phyloP scores from a whole-genome alignment of 2,888 invertebrate genomes.

The Ochlodes sylvanus region DNA sequence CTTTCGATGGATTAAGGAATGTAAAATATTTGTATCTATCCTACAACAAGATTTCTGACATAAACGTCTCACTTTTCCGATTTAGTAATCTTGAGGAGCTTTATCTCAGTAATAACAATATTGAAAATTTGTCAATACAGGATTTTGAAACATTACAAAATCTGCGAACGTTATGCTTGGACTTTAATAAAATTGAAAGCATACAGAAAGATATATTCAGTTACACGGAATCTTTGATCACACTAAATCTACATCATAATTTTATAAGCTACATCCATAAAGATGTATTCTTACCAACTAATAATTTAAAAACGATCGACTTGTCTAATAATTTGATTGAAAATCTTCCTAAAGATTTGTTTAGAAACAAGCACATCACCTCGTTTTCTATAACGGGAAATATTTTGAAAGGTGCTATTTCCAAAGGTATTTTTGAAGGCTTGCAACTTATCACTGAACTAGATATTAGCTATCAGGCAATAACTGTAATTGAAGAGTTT shows the following conservation, averaged over 20 bases:
- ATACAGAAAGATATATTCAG: constrained; percentile 54
- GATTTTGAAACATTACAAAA: constrained; percentile 56
- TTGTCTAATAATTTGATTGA: constrained; percentile 61
- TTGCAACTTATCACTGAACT: constrained; percentile 51
- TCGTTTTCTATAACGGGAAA: constrained; percentile 58
- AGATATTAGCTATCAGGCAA: constrained; percentile 58
- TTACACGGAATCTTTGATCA: constrained; percentile 48
- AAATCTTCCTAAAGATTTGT: constrained; percentile 55
- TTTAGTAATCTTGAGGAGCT: constrained; percentile 56
- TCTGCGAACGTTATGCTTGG: constrained; percentile 52
- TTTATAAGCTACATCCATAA: constrained; percentile 51
- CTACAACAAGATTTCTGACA: constrained; percentile 56
- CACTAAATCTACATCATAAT: constrained; percentile 58
- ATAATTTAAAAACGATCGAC: constrained; percentile 50
- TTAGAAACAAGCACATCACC: constrained; percentile 56
- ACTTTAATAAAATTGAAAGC: constrained; percentile 53
- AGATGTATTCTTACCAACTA: constrained; percentile 50
- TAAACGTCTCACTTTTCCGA: constrained; percentile 60
- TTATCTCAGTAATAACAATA: constrained; percentile 57
- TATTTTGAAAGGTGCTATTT: constrained; percentile 55
- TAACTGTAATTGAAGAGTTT: constrained; percentile 59
- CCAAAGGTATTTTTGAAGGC: constrained; percentile 63
- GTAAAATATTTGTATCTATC: constrained; percentile 58
- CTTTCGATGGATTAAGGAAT: constrained; percentile 63
- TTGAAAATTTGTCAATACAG: constrained; percentile 49